Evolutionary conservation across 2,113 vertebrate species (phyloP).

Genomic region (Hemichromis elongatus): DNA sequence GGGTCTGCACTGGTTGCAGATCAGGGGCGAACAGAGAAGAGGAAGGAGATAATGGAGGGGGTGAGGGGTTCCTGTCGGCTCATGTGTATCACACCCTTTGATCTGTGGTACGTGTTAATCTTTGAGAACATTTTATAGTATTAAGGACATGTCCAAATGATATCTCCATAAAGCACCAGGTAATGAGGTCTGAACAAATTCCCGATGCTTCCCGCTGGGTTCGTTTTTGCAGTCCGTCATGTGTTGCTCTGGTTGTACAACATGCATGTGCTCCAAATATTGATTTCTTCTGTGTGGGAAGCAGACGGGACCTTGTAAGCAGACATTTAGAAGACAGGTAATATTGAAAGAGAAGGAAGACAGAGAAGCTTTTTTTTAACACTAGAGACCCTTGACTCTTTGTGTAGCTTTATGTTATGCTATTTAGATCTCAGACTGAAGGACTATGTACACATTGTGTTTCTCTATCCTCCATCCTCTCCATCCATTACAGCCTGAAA

Average conservation of each 20-base stretch:
- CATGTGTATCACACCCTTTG: background rate
- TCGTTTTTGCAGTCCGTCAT: background rate
- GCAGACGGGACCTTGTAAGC: slow-evolving; percentile 16
- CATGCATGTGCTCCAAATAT: slow-evolving; percentile 7
- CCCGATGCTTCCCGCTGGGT: background rate
- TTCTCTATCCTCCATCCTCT: background rate
- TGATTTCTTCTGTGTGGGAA: background rate
- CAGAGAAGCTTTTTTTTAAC: background rate
- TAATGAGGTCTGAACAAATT: background rate
- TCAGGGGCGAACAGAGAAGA: background rate
- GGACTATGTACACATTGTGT: background rate
- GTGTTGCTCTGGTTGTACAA: background rate
- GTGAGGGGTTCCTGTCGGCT: background rate
- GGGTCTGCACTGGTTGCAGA: background rate
- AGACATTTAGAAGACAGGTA: background rate
- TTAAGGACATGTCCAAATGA: background rate
- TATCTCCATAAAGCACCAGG: background rate
- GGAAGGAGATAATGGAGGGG: background rate
- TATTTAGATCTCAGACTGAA: background rate
- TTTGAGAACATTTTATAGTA: background rate
- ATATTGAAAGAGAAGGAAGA: background rate
- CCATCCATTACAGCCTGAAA: background rate
- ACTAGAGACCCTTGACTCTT: background rate
- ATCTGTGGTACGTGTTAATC: background rate
- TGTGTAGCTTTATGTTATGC: background rate